A percentile compares a stretch with the other conserved stretches of the same genome.
Evolutionary conservation across 2,888 invertebrate species (phyloP).

Genomic region (Xanthia togata): DNA sequence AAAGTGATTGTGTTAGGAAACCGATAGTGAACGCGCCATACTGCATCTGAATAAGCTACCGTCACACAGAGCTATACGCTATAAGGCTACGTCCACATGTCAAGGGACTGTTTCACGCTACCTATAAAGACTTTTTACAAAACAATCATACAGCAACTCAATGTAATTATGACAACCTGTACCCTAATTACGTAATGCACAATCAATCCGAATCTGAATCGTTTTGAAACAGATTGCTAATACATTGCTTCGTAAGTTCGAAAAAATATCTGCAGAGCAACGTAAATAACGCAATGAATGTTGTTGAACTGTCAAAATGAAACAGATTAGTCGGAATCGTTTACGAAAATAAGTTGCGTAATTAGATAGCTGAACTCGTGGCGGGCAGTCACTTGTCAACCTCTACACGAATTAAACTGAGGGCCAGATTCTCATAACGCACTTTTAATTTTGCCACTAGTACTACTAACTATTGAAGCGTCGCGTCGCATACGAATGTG

Average conservation of each 20-base stretch:
- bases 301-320: too few species aligned
- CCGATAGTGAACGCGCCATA: conserved; percentile 41
- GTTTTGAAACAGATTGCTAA: too few species aligned
- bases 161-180: not conserved
- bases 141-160: not conserved
- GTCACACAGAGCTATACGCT: conserved; percentile 14
- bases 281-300: too few species aligned
- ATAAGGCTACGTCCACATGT: conserved; percentile 4
- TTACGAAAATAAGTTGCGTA: too few species aligned
- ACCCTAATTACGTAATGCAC: too few species aligned
- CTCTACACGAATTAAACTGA: conserved; percentile 4
- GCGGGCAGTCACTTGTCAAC: conserved; percentile 8
- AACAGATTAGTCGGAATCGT: too few species aligned
- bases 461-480: not conserved
- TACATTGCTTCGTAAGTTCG: too few species aligned
- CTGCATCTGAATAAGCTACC: conserved; percentile 25
- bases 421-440: too few species aligned
- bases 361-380: too few species aligned
- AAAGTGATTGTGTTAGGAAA: conserved; percentile 50
- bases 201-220: too few species aligned
- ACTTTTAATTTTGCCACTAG: not conserved
- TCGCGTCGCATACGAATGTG: not conserved
- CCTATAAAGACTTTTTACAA: not conserved
- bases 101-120: not conserved
- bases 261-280: too few species aligned